A percentile compares a stretch with the other conserved stretches of the same genome.
phyloP scores from a whole-genome alignment of 2,888 invertebrate species.

The Pollenia labialis region DNA sequence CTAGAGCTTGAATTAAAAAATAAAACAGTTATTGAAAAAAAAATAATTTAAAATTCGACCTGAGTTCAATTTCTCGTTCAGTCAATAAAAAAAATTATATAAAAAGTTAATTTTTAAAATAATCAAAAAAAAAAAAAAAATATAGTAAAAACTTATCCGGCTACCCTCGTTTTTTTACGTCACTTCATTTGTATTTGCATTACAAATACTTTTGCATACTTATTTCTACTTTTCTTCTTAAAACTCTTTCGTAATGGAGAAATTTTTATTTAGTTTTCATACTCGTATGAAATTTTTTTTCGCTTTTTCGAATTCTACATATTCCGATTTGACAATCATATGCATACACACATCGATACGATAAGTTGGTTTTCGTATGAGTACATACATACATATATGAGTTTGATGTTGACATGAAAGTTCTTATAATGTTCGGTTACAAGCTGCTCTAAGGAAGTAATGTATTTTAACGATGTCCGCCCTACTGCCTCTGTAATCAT shows the following conservation, averaged over 20 bases:
- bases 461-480: slow-evolving; percentile 37
- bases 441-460: slow-evolving; percentile 40
- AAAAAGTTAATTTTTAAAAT: too few species aligned
- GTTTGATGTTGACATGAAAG: not conserved
- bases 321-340: slow-evolving; percentile 17
- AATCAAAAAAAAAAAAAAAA: too few species aligned
- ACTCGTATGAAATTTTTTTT: not conserved
- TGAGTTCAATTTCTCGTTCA: too few species aligned
- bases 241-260: slow-evolving; percentile 1
- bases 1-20: too few species aligned
- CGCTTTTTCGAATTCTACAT: not conserved
- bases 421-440: slow-evolving; percentile 29
- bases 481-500: slow-evolving; percentile 14
- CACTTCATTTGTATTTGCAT: slow-evolving; percentile 15
- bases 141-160: too few species aligned
- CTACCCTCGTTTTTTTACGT: too few species aligned
- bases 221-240: slow-evolving; percentile 4
- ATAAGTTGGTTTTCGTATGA: too few species aligned
- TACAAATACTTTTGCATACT: slow-evolving; percentile 27
- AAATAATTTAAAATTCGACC: too few species aligned
- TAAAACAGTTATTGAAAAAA: too few species aligned
- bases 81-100: too few species aligned
- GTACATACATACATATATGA: not conserved
- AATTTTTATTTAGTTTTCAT: slow-evolving; percentile 16
- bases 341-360: not conserved